phyloP scores from a whole-genome alignment of 2,888 invertebrate genomes.

The Ormyrus labotus region DNA sequence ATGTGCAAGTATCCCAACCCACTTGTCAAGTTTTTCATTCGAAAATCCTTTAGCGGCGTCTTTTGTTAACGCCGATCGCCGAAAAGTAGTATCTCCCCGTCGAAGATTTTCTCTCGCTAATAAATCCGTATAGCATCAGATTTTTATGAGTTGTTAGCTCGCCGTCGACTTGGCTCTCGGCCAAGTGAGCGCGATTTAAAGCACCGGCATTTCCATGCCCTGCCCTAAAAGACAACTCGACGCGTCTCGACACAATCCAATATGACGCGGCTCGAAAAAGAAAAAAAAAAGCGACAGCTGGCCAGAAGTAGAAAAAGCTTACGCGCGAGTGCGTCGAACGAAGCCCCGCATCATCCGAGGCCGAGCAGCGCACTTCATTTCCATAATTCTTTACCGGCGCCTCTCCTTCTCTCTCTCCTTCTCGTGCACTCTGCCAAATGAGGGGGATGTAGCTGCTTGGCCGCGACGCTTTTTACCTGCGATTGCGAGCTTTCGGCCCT shows the following conservation, averaged over 20 bases:
- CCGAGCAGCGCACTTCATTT: conserved; percentile 54
- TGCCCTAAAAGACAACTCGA: conserved; percentile 1
- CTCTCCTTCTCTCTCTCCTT: neutral
- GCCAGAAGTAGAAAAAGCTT: too few relatives aligned
- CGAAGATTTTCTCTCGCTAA: too few relatives aligned
- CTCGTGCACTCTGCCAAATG: conserved; percentile 39
- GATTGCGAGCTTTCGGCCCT: neutral
- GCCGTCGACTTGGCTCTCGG: too few relatives aligned
- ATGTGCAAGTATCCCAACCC: too few relatives aligned
- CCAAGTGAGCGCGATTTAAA: too few relatives aligned
- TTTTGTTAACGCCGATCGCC: too few relatives aligned
- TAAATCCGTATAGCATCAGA: too few relatives aligned
- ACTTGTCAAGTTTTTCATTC: too few relatives aligned
- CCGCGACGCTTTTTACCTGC: conserved; percentile 22
- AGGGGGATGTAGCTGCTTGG: neutral
- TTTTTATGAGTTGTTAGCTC: too few relatives aligned
- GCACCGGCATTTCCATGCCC: too few relatives aligned
- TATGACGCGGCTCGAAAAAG: neutral
- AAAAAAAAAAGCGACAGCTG: neutral
- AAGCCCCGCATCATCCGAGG: conserved; percentile 21
- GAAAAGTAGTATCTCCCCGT: too few relatives aligned
- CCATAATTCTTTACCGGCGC: conserved; percentile 52
- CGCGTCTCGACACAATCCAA: neutral
- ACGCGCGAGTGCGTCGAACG: conserved; percentile 28
- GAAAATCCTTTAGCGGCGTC: too few relatives aligned